A percentile compares a stretch with the other conserved stretches of the same genome.
phyloP scores from a whole-genome alignment of 2,888 invertebrate species.

The Disparrhopalites patrizii region DNA sequence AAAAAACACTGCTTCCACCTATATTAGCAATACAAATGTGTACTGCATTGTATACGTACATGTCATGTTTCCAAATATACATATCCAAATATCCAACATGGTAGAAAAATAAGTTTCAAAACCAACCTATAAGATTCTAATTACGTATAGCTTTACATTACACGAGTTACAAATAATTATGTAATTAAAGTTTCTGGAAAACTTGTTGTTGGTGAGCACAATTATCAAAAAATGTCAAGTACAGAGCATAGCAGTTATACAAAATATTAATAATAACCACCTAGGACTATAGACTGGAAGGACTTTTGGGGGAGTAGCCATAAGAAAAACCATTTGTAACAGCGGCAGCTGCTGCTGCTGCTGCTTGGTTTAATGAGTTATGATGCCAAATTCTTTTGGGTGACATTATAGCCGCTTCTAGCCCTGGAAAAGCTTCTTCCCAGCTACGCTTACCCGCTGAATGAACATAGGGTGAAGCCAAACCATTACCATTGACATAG shows the following conservation, averaged over 20 bases:
- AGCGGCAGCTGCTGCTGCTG: not conserved
- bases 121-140: no score
- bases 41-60: no score
- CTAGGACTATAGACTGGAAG: slow-evolving; percentile 4
- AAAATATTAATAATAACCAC: no score
- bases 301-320: slow-evolving; percentile 24
- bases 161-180: no score
- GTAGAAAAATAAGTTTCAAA: no score
- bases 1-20: no score
- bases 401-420: slow-evolving; percentile 30
- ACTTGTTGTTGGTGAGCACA: slow-evolving; percentile 10
- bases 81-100: no score
- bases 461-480: not conserved
- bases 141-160: no score
- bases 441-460: slow-evolving; percentile 34
- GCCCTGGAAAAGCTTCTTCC: slow-evolving; percentile 40
- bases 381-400: slow-evolving; percentile 32
- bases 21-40: no score
- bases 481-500: slow-evolving; percentile 23
- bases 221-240: not conserved
- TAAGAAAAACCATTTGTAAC: slow-evolving; percentile 20
- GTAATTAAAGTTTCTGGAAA: no score
- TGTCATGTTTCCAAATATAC: no score
- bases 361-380: not conserved
- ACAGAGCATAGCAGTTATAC: not conserved